A percentile compares a stretch with the other conserved stretches of the same genome.
These are phyloP conservation scores for Lateolabrax maculatus DNA, from an alignment of 2,797 vertebrate species.

Conservation along the genomic window DNA sequence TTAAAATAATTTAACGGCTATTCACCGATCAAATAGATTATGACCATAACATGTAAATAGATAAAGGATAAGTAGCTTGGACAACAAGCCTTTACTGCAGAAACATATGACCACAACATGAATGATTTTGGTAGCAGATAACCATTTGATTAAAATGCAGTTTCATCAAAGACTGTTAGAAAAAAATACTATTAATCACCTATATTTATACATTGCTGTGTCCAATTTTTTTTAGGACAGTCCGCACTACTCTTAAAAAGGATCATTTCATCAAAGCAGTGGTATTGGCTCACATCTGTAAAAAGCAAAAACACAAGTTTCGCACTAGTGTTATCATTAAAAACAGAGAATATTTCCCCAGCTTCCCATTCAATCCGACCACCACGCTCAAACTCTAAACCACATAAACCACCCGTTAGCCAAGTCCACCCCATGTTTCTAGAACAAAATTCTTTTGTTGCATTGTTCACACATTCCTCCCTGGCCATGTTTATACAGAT, in stretches of 20 bases:
- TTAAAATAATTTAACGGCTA: neutral
- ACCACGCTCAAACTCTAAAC: slow-evolving; percentile 75
- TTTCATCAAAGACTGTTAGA: neutral
- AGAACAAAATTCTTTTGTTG: slow-evolving; percentile 90
- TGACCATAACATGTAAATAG: neutral
- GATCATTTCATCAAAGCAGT: slow-evolving; percentile 49
- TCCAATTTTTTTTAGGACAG: slow-evolving; percentile 16
- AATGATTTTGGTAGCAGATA: neutral
- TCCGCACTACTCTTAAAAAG: slow-evolving; percentile 7
- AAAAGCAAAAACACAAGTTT: slow-evolving; percentile 64
- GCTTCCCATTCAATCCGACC: slow-evolving; percentile 76
- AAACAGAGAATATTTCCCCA: slow-evolving; percentile 79
- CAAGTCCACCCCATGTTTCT: slow-evolving; percentile 71
- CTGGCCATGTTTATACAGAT: slow-evolving; percentile 98
- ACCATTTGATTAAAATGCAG: neutral
- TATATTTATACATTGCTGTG: neutral
- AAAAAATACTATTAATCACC: neutral
- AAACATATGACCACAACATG: neutral
- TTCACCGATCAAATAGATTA: neutral
- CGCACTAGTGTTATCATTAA: slow-evolving; percentile 76
- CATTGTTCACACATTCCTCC: slow-evolving; percentile 91
- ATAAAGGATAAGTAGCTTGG: neutral
- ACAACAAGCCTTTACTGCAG: neutral
- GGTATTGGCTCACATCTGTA: slow-evolving; percentile 50
- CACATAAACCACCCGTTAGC: slow-evolving; percentile 78